Conservation (phyloP, 2,888 invertebrate genomes). For the Drosophila mimetica region DNA sequence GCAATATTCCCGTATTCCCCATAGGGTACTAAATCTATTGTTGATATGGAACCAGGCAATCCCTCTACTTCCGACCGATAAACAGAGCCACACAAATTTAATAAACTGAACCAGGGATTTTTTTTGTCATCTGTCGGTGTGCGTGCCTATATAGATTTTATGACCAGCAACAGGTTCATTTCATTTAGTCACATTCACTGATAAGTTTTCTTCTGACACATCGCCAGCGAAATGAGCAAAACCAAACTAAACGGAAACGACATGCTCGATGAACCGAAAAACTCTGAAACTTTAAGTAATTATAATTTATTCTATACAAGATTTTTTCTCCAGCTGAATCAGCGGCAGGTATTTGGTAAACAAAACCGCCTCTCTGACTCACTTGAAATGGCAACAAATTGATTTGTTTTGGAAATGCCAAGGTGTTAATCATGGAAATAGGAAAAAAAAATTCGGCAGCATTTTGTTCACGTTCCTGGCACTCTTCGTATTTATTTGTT, state of each 20-base stretch:
- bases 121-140: slow-evolving; percentile 30
- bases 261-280: slow-evolving; percentile 13
- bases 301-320: slow-evolving; percentile 5
- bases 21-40: slow-evolving; percentile 10
- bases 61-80: slow-evolving; percentile 40
- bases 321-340: slow-evolving; percentile 27
- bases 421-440: slow-evolving; percentile 31
- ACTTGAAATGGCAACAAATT: slow-evolving; percentile 13
- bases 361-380: slow-evolving; percentile 29
- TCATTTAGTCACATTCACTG: slow-evolving; percentile 69
- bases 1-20: background rate
- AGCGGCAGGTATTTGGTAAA: slow-evolving; percentile 21
- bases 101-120: slow-evolving; percentile 28
- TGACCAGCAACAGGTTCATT: slow-evolving; percentile 66
- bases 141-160: slow-evolving; percentile 32
- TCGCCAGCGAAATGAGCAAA: slow-evolving; percentile 16
- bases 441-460: slow-evolving; percentile 6
- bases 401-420: slow-evolving; percentile 25
- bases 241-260: slow-evolving; percentile 14
- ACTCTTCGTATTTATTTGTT: slow-evolving; percentile 15
- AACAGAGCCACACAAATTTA: slow-evolving; percentile 14
- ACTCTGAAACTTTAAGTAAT: slow-evolving; percentile 1
- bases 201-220: slow-evolving; percentile 66
- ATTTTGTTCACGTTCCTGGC: slow-evolving; percentile 11
- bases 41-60: slow-evolving; percentile 23